phyloP scores from a whole-genome alignment of 1,140 invertebrate species.

The Microplitis mediator region DNA sequence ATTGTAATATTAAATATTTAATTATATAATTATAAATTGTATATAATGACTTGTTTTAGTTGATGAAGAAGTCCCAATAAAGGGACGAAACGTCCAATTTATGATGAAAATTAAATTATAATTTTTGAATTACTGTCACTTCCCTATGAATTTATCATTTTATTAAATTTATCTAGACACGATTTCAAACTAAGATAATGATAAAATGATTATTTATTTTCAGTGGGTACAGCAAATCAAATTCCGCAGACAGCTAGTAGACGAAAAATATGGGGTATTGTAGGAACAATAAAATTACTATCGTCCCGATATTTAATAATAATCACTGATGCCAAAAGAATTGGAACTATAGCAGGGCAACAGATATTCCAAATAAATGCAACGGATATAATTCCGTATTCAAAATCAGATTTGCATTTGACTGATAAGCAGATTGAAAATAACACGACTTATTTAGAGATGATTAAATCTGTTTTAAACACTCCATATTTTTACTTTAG shows the following conservation, averaged over 20 bases:
- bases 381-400: constrained; percentile 87
- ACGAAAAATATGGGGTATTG: constrained; percentile 84
- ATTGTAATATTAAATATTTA: no score
- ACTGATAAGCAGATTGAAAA: constrained; percentile 79
- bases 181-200: not conserved
- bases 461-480: constrained; percentile 80
- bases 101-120: no score
- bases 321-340: constrained; percentile 82
- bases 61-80: no score
- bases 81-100: no score
- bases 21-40: no score
- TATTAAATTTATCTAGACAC: not conserved
- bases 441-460: constrained; percentile 79
- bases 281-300: constrained; percentile 85
- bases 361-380: constrained; percentile 84
- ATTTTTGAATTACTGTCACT: not conserved
- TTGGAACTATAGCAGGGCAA: constrained; percentile 86
- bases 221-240: constrained; percentile 64
- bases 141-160: not conserved
- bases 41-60: no score
- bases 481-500: constrained; percentile 91
- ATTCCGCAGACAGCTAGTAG: constrained; percentile 69
- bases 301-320: constrained; percentile 89
- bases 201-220: not conserved
- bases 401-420: constrained; percentile 81